phyloP scores from a whole-genome alignment of 2,113 vertebrate species.

The Cavia porcellus region DNA sequence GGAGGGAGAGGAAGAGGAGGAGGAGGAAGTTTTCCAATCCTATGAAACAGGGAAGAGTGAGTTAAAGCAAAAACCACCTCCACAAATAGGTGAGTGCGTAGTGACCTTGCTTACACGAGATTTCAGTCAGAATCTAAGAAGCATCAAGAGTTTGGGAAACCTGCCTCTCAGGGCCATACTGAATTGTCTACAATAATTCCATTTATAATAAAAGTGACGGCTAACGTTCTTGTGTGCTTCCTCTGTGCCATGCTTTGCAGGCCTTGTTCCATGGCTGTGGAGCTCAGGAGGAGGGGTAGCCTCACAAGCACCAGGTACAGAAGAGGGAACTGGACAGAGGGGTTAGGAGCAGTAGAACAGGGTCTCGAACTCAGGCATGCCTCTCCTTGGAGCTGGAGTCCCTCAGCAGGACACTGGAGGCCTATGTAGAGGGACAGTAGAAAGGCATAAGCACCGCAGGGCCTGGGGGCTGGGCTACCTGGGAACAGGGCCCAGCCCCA shows the following conservation, averaged over 20 bases:
- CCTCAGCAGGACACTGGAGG: neutral
- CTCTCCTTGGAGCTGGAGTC: neutral
- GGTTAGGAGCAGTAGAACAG: neutral
- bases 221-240: neutral
- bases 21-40: neutral
- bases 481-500: too few relatives aligned
- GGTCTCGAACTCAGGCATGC: neutral
- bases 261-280: neutral
- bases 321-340: neutral
- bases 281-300: neutral
- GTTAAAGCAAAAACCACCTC: neutral
- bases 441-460: rapidly evolving
- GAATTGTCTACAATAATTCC: neutral
- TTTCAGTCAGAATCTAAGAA: neutral
- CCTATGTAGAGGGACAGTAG: neutral
- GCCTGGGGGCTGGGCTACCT: neutral
- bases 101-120: rapidly evolving
- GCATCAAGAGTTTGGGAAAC: neutral
- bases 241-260: neutral
- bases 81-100: too few relatives aligned
- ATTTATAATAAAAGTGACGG: neutral
- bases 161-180: neutral
- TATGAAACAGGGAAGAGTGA: neutral
- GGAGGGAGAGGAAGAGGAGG: neutral
- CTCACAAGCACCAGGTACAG: neutral